Base-by-base conservation (phyloP, 2,797 vertebrate species). In the Pelodytes ibericus region DNA sequence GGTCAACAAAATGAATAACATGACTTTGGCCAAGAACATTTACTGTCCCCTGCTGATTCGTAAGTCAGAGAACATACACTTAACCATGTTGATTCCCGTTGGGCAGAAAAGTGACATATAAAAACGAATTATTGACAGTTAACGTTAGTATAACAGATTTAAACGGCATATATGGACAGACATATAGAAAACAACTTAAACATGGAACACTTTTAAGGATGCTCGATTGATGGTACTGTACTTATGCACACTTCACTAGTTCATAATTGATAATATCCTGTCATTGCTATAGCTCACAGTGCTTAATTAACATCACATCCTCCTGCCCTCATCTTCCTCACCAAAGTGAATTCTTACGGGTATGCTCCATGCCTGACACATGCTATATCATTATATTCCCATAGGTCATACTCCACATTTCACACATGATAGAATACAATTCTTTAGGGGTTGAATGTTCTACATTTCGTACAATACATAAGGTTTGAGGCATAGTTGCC, bases 341-440 rank as follows among this genome's bases (percentile, higher is more conserved):
- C 41, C 30, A 60, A 60, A 41, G n/a, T 33, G 41, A 60, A 63
- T n/a, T 63, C 24, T 26, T 76, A 10, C 39, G 31, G 30, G 31
- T 62, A 36, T 62, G 30, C 60, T 62, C 9, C 22, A 64, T 51
- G 63, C 57, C 62, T 75, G 73, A 69, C 65, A 20, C 22, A 49
- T 56, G 60, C 44, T 70, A 63, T 30, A 70, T 76, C 74, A 76
- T 63, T 36, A 10, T 53, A 70, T 70, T 76, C 65, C 66, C 74
- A 29, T 41, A 53, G 47, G 58, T 63, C 66, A 26, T 57, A 49
- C 57, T 76, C 74, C 61, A 70, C 63, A 76, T 76, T 61, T 53
- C 36, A 27, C 47, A 22, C 13, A 49, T 57, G 53, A 49, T 36
- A 63, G 66, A 63, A 70, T 70, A 22, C 22, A 56, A 76, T 63